phyloP scores from a whole-genome alignment of 2,888 invertebrate species.

The Noctua janthina region DNA sequence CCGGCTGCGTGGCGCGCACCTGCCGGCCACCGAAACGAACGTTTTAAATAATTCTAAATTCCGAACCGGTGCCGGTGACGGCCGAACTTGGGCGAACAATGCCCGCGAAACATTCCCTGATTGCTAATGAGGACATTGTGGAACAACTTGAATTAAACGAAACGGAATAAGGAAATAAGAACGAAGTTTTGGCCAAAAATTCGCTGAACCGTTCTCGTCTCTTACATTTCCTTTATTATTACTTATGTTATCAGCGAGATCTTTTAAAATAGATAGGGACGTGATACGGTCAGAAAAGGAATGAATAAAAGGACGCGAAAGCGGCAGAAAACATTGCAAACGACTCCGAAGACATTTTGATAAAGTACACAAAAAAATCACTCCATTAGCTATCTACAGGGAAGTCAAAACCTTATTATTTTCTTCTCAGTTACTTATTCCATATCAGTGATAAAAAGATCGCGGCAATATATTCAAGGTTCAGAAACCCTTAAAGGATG shows the following conservation, averaged over 20 bases:
- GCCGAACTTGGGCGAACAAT: slow-evolving; percentile 85
- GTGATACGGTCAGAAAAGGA: slow-evolving; percentile 54
- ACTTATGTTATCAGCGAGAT: slow-evolving; percentile 62
- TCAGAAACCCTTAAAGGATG: slow-evolving; percentile 34
- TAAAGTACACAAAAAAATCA: slow-evolving; percentile 59
- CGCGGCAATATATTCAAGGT: slow-evolving; percentile 41
- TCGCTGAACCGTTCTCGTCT: slow-evolving; percentile 66
- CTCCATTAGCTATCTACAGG: slow-evolving; percentile 54
- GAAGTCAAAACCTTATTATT: slow-evolving; percentile 54
- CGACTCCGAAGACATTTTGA: slow-evolving; percentile 53
- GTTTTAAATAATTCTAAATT: slow-evolving; percentile 86
- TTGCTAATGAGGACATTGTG: slow-evolving; percentile 88
- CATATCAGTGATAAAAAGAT: slow-evolving; percentile 37
- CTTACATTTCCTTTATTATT: slow-evolving; percentile 70
- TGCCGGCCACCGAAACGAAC: slow-evolving; percentile 76
- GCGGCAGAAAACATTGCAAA: slow-evolving; percentile 44
- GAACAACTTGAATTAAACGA: slow-evolving; percentile 83
- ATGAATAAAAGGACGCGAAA: slow-evolving; percentile 50
- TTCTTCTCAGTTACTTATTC: slow-evolving; percentile 38
- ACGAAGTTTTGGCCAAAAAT: slow-evolving; percentile 71
- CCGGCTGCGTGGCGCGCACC: slow-evolving; percentile 74
- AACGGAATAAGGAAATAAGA: slow-evolving; percentile 79
- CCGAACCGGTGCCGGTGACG: slow-evolving; percentile 83
- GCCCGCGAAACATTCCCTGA: slow-evolving; percentile 85
- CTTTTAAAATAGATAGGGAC: slow-evolving; percentile 49